Evolutionary conservation across 92 coral and sea anemone genomes (phyloP).

Genomic region (Paramuricea clavata): DNA sequence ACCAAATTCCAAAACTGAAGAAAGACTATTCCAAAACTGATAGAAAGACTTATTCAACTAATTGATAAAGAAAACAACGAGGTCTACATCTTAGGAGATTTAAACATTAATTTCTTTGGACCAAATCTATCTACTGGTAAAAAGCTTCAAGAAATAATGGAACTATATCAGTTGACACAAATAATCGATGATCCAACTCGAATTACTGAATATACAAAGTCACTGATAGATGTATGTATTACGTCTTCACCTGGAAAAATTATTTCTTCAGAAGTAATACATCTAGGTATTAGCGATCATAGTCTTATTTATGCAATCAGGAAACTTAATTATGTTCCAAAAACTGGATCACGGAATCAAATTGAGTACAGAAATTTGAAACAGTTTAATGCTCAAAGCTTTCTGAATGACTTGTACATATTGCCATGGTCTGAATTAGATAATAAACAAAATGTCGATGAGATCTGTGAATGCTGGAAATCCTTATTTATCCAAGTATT

Average conservation of each 20-base stretch:
- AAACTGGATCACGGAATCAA: slow-evolving; percentile 11
- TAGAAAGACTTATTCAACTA: slow-evolving; percentile 14
- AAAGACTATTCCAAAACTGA: background rate
- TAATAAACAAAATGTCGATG: slow-evolving; percentile 2
- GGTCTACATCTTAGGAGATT: slow-evolving; percentile 36
- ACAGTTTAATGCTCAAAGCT: background rate
- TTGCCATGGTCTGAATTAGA: slow-evolving; percentile 47
- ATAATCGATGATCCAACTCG: slow-evolving; percentile 10
- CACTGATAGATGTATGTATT: slow-evolving; percentile 40
- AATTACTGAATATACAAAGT: slow-evolving; percentile 27
- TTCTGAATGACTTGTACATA: slow-evolving; percentile 43
- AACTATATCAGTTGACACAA: slow-evolving; percentile 1
- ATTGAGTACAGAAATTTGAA: slow-evolving; percentile 23
- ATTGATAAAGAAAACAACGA: slow-evolving; percentile 40
- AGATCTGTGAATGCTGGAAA: background rate
- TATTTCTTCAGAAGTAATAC: slow-evolving; percentile 46
- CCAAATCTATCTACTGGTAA: background rate
- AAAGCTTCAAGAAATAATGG: slow-evolving; percentile 22
- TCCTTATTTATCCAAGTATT: slow-evolving; percentile 33
- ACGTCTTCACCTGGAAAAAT: slow-evolving; percentile 1
- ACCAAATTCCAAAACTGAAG: background rate
- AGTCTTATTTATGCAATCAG: background rate
- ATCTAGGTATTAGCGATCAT: slow-evolving; percentile 46
- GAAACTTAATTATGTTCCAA: slow-evolving; percentile 26
- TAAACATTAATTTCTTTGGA: slow-evolving; percentile 32